A percentile compares a stretch with the other conserved stretches of the same genome.
Evolutionary conservation across 92 coral and sea anemone genomes (phyloP).

Genomic region (Virgularia gustaviana): DNA sequence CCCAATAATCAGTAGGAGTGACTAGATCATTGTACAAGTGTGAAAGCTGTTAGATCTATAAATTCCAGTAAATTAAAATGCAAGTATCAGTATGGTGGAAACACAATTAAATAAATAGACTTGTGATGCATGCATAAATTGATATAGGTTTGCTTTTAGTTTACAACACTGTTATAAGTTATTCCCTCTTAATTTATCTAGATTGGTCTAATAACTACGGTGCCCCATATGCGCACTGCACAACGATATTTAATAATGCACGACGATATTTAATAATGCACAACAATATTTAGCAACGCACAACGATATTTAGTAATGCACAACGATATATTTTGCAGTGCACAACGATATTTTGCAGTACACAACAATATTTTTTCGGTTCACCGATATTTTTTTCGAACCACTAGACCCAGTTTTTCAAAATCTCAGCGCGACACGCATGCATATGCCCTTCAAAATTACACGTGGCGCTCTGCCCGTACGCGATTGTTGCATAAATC

Average conservation of each 20-base stretch:
- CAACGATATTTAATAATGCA: conserved; percentile 15
- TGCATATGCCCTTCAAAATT: too few relatives aligned
- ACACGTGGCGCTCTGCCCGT: too few relatives aligned
- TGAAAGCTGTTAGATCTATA: background rate
- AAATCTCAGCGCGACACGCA: too few relatives aligned
- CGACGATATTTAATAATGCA: background rate
- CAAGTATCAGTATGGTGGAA: too few relatives aligned
- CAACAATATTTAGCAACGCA: conserved; percentile 24
- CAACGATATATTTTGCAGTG: conserved; percentile 19
- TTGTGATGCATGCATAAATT: background rate
- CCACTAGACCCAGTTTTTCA: too few relatives aligned
- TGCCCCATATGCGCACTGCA: conserved; percentile 8
- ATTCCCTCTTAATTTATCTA: background rate
- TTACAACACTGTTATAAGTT: background rate
- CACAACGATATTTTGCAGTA: conserved; percentile 21
- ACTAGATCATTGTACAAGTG: background rate
- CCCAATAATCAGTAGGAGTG: too few relatives aligned
- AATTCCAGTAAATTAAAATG: background rate
- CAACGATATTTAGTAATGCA: conserved; percentile 16
- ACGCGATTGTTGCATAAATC: too few relatives aligned
- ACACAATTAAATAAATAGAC: too few relatives aligned
- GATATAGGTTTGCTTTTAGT: background rate
- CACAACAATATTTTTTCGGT: conserved; percentile 16
- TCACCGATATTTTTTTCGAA: background rate
- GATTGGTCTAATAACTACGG: background rate